Percentiles rank a stretch among this genome's conserved stretches.
Conservation (phyloP, 2,888 invertebrate genomes). For the Gerris lacustris region DNA sequence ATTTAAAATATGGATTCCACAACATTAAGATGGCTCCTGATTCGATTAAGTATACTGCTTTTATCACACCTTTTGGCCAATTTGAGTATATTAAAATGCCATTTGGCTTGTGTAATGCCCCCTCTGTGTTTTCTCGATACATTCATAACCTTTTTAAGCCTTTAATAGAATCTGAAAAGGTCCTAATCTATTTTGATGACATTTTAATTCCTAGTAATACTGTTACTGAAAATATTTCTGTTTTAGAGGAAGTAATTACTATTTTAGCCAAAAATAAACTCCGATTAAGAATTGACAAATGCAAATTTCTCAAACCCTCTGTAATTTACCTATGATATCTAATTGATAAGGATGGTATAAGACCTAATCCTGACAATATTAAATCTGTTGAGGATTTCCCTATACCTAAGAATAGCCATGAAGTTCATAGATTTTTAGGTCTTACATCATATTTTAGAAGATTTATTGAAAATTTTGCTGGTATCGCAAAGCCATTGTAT, state of each 20-base stretch:
- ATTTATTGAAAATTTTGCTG: constrained; percentile 19
- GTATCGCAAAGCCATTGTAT: constrained; percentile 15
- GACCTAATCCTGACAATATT: constrained; percentile 14
- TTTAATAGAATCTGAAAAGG: not conserved
- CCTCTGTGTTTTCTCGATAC: not conserved
- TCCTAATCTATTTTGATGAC: constrained; percentile 11
- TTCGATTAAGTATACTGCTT: not conserved
- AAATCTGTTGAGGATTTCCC: constrained; percentile 13
- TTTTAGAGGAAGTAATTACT: constrained; percentile 7
- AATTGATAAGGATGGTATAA: constrained; percentile 21
- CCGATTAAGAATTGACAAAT: constrained; percentile 29
- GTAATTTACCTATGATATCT: constrained; percentile 30
- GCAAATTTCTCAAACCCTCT: constrained; percentile 27
- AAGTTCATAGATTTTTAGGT: constrained; percentile 17
- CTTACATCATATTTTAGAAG: constrained; percentile 20
- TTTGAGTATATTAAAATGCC: constrained; percentile 16
- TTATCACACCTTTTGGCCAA: constrained; percentile 2
- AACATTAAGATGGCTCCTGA: not conserved
- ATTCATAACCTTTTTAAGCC: constrained; percentile 9
- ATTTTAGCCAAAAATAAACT: constrained; percentile 22
- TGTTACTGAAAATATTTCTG: constrained; percentile 8
- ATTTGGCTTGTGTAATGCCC: constrained; percentile 15
- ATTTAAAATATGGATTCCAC: constrained; percentile 15
- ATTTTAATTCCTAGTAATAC: constrained; percentile 4
- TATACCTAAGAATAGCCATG: constrained; percentile 12